Base-by-base conservation (phyloP, 2,113 vertebrate genomes). In the Rhinogobius similis region DNA sequence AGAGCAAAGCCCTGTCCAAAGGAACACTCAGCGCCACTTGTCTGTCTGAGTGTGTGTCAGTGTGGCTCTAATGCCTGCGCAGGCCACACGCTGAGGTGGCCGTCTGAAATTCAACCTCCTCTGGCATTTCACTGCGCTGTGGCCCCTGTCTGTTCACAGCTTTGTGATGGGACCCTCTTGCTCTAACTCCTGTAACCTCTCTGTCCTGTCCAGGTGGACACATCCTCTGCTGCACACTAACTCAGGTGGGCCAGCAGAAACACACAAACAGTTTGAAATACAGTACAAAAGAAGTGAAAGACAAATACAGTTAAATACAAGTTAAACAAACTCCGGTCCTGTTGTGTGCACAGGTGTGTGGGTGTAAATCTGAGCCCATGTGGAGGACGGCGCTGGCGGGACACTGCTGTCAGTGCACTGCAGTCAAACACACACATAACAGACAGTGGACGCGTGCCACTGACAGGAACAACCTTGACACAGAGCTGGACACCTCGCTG, bases 401-500 rank as follows among this genome's bases (percentile, higher is more conserved):
- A 72, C 82, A 82, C 70, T 84, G 78, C 75, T 86, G 81, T 86
- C 84, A 76, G 46, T 79, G 77, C 72, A 82, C 84, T 74, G 79
- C 83, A 73, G 52, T 38, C 41, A 68, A 74, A 76, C 68, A 77
- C 63, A 72, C 48, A 76, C 55, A 80, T 46, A 76, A 62, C 72
- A 72, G 13, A 68, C 41, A 79, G 70, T 59, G 74, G 75, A 68
- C 78, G 70, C 61, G 79, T 81, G 82, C 83, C 86, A 88, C 86
- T 92, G 91, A 89, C 90, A 73, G 83, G 82, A 89, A 89, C 90
- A 91, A 91, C 89, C 90, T 89, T 88, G 88, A 92, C 90, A 81
- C 59, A 75, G 82, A 77, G 83, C 72, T 68, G 81, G 85, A 77
- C 87, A 87, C 84, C 81, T 88, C 76, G 76, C 81, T 89, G 82